Evolutionary conservation across 2,113 vertebrate genomes (phyloP), one percentile per base, ranked within the genome.

Genomic region (Diglossa brunneiventris): DNA sequence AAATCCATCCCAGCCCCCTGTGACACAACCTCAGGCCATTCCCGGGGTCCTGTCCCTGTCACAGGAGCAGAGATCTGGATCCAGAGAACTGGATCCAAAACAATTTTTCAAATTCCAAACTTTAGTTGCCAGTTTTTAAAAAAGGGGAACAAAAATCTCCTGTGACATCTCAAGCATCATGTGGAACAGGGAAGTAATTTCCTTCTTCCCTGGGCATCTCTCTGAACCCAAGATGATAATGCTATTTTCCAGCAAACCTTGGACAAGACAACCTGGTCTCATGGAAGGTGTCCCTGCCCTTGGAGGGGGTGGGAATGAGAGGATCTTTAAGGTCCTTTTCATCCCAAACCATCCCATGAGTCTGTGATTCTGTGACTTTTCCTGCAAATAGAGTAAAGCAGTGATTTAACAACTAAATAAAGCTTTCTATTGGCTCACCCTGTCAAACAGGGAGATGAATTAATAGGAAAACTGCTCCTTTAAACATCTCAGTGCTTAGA

Each of bases 1-100:
- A 52, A 0, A 0, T 22, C 37, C 37, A 77, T 0, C 37, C 35
- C 0, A 1, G 9, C 0, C 4, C 7, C 52, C 24, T 46, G 62
- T 4, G 27, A 10, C 9, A 0, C 61, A 68, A 16, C 77, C n/a
- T 24, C 46, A 89, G 33, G 28, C 39, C 2, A 0, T 10, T 68
- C 69, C 78, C 28, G 13, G 23, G 5, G 10, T 61, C 11, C 47
- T 76, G 24, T 18, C 30, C 39, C 37, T 53, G 13, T 46, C 62
- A 8, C n/a, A 30, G 15, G 24, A n/a, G 19, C 13, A 46, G 46
- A 61, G 4, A 46, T 18, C 37, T 33, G 37, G 24, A 53, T 59
- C 50, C 77, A 67, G 33, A 52, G 28, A 39, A n/a, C 10, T 46
- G n/a, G 10, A 28, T 39, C 70, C 31, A 31, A 11, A 69, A 13